Base-by-base conservation (phyloP, 2,888 invertebrate genomes). In the Cryptophagus acutangulus region DNA sequence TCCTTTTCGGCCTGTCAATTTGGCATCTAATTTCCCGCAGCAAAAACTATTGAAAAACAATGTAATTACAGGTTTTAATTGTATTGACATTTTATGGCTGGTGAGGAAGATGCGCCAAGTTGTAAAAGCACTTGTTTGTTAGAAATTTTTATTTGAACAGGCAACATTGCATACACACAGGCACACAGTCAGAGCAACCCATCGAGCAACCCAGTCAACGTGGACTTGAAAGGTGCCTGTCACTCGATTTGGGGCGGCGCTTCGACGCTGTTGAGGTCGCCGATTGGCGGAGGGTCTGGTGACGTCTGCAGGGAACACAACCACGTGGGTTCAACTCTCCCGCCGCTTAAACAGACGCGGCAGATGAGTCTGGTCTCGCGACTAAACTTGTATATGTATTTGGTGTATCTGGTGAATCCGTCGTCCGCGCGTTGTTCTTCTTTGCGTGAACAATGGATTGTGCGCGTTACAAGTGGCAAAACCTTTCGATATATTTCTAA, bases 291-390 rank as follows among this genome's bases (percentile, higher is more conserved):
- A 30, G 40, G 39, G 28, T 14, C 6, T 17, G 33, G 51, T 65
- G 63, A 65, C 63, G 65, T 65, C 54, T 43, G 52, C 52, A 48
- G 6, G 54, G 52, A 57, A 58, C n/a, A 57, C 57, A 55, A 64
- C 66, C 66, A 66, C 66, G 66, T 65, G 66, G 64, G 57, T 55
- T 45, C 39, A 39, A 43, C 50, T 55, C 55, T 58, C 54, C 54
- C 52, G 55, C 55, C 55, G 56, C 56, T 52, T 50, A 41, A 51
- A 54, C 54, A 48, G 51, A 52, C 52, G 54, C 55, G 55, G 57
- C 59, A 60, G 58, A 58, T 57, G 58, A 59, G 61, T 51, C 52
- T 48, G 53, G 52, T 55, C 48, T 43, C 44, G 47, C 45, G 51
- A 41, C 48, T 48, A 47, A 43, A 43, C 47, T 49, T 51, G 51